Percentiles rank a stretch among this genome's conserved stretches.
These are phyloP conservation scores for Tetramorium bicarinatum DNA, from an alignment of 2,888 invertebrate species.

Conservation along the genomic window DNA sequence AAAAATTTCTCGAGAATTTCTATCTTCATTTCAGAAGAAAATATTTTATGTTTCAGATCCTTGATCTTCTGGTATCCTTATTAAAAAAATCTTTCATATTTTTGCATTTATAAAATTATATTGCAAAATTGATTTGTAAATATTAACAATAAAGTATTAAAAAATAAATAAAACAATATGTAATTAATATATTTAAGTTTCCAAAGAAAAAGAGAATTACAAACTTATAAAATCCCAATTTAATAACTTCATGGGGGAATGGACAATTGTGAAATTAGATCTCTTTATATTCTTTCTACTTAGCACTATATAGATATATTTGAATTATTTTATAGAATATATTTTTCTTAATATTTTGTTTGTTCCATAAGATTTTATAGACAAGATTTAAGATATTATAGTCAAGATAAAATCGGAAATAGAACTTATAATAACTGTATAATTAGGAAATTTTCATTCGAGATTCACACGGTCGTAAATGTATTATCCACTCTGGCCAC, in stretches of 20 bases:
- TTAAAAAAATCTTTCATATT: background rate
- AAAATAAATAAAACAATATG: background rate
- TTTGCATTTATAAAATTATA: background rate
- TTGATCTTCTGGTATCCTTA: background rate
- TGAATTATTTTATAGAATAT: background rate
- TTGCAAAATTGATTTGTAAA: background rate
- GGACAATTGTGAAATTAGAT: background rate
- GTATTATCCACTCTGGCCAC: background rate
- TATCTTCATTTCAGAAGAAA: constrained; percentile 1
- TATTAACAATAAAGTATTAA: background rate
- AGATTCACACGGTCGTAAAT: background rate
- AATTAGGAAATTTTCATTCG: background rate
- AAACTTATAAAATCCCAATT: background rate
- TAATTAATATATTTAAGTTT: background rate
- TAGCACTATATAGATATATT: background rate
- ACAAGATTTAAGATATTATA: too few relatives aligned
- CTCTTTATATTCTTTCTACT: background rate
- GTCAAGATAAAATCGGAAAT: background rate
- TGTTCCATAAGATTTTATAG: background rate
- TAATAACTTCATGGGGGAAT: background rate
- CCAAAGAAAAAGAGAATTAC: background rate
- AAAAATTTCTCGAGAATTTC: background rate
- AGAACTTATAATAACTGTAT: background rate
- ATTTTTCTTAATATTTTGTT: background rate
- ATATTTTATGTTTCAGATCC: background rate